phyloP scores from a whole-genome alignment of 2,797 vertebrate species.

The Pteropus rufus region DNA sequence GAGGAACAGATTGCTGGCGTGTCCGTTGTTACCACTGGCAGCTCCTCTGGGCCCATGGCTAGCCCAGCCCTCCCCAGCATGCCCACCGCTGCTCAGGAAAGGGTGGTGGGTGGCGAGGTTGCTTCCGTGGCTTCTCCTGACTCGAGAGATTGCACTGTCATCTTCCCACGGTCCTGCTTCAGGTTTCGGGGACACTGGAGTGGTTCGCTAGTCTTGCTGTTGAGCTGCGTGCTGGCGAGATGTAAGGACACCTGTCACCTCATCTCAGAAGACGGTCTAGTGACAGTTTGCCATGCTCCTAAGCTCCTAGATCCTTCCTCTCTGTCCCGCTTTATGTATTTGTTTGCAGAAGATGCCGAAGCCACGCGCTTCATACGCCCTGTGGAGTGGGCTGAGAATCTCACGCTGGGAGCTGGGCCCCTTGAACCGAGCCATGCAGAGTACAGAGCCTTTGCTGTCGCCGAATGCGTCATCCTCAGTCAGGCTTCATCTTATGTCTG shows the following conservation, averaged over 20 bases:
- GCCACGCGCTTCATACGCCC: neutral
- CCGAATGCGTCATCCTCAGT: neutral
- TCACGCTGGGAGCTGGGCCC: neutral
- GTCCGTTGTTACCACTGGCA: neutral
- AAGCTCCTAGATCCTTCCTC: neutral
- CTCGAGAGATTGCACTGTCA: neutral
- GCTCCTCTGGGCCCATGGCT: neutral
- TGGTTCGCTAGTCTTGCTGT: neutral
- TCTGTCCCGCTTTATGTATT: no score
- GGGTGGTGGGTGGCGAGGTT: no score
- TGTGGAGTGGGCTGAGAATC: neutral
- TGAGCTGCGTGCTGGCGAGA: no score
- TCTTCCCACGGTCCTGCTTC: neutral
- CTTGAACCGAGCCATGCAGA: neutral
- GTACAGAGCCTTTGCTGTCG: neutral
- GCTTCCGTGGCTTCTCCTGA: neutral
- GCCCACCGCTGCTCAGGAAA: neutral
- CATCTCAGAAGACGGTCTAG: neutral
- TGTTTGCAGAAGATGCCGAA: neutral
- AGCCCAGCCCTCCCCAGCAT: fast-evolving
- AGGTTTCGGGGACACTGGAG: fast-evolving
- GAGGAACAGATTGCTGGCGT: neutral
- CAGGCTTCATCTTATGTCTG: neutral
- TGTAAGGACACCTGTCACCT: fast-evolving
- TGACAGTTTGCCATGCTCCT: fast-evolving